phyloP scores from a whole-genome alignment of 2,888 invertebrate species.

The Troides aeacus region DNA sequence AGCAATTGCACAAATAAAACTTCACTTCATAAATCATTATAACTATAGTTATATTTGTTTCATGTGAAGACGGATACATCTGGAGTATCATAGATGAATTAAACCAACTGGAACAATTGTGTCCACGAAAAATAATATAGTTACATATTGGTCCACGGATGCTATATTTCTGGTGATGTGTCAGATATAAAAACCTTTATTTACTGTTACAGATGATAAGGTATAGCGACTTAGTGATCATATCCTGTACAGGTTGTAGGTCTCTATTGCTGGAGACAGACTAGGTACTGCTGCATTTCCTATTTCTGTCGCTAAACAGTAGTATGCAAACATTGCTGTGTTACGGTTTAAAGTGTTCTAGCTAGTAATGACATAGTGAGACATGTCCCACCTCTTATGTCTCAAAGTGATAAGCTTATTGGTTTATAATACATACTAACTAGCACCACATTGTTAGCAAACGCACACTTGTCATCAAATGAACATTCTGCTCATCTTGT shows the following conservation, averaged over 20 bases:
- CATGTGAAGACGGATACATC: background rate
- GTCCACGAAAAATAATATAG: background rate
- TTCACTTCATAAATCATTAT: too few relatives aligned
- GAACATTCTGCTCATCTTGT: too few relatives aligned
- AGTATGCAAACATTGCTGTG: too few relatives aligned
- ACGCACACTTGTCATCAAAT: too few relatives aligned
- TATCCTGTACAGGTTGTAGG: background rate
- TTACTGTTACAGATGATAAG: background rate
- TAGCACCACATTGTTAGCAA: too few relatives aligned
- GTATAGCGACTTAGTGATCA: background rate
- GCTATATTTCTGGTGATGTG: background rate
- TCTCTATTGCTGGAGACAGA: background rate
- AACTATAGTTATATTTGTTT: constrained; percentile 7
- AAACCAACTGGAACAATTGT: too few relatives aligned
- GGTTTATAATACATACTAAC: too few relatives aligned
- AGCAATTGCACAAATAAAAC: background rate
- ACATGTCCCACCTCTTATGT: too few relatives aligned
- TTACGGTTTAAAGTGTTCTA: background rate
- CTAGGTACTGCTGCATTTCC: background rate
- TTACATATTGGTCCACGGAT: background rate
- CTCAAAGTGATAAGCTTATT: too few relatives aligned
- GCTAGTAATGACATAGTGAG: background rate
- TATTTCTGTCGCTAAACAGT: background rate
- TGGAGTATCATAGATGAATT: too few relatives aligned
- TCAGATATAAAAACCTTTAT: background rate